A percentile compares a stretch with the other conserved stretches of the same genome.
Evolutionary conservation across 2,888 invertebrate species (phyloP).

Genomic region (Tetramorium bicarinatum): DNA sequence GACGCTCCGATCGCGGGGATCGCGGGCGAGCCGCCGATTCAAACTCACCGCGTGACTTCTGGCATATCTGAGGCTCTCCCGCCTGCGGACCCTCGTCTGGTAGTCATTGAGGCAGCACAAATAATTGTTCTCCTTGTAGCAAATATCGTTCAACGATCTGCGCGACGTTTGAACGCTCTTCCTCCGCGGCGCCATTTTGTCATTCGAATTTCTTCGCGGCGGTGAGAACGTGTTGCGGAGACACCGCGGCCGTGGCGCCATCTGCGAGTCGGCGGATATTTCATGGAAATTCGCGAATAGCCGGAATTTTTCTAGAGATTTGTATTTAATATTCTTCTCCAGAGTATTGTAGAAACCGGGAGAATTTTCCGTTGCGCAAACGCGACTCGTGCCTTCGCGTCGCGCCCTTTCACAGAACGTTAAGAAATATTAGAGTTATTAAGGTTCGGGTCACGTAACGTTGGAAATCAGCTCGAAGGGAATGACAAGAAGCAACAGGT

Average conservation of each 20-base stretch:
- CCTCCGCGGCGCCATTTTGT: slow-evolving; percentile 82
- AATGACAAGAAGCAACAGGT: neutral
- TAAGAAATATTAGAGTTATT: slow-evolving; percentile 18
- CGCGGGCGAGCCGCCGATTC: neutral
- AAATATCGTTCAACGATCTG: slow-evolving; percentile 63
- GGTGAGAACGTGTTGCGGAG: neutral
- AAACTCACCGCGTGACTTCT: slow-evolving; percentile 77
- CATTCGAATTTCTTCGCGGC: slow-evolving; percentile 5
- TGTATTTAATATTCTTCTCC: too few relatives aligned
- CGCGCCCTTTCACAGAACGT: neutral
- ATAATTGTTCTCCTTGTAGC: slow-evolving; percentile 82
- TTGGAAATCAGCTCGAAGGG: slow-evolving; percentile 11
- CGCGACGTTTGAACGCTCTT: slow-evolving; percentile 75
- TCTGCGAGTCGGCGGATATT: neutral
- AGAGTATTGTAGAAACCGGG: neutral
- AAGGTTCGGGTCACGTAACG: neutral
- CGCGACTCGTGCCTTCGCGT: neutral
- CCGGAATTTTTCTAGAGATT: too few relatives aligned
- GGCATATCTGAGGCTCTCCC: slow-evolving; percentile 79
- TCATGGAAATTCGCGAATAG: neutral
- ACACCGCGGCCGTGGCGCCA: neutral
- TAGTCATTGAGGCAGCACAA: slow-evolving; percentile 81
- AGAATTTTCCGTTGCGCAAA: neutral
- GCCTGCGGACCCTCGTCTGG: slow-evolving; percentile 79
- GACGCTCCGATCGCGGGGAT: neutral